Percentiles rank a stretch among this genome's conserved stretches.
Conservation (phyloP, 2,113 vertebrate genomes). For the Halichoerus grypus region DNA sequence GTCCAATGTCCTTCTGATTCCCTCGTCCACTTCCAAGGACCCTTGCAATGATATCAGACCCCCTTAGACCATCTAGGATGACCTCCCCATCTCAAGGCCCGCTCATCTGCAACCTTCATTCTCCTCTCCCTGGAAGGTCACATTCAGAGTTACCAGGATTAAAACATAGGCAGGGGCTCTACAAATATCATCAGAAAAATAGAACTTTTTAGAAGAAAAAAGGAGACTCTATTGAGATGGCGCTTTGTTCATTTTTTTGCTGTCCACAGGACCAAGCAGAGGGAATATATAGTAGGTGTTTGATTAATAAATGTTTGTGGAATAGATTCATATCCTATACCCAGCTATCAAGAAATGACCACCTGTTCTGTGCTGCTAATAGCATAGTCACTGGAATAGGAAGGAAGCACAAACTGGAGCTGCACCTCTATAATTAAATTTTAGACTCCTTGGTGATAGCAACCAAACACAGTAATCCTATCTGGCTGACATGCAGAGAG, state of each 20-base stretch:
- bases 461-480: not conserved
- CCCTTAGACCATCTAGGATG: fast-evolving
- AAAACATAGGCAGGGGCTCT: too few relatives aligned
- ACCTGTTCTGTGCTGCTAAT: not conserved
- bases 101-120: not conserved
- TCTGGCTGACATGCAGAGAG: fast-evolving
- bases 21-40: not conserved
- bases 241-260: too few relatives aligned
- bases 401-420: too few relatives aligned
- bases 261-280: not conserved
- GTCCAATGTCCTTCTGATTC: not conserved
- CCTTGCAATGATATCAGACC: fast-evolving
- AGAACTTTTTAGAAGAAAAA: not conserved
- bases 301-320: not conserved
- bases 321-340: fast-evolving
- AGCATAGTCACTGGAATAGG: fast-evolving
- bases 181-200: not conserved
- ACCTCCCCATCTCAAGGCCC: not conserved
- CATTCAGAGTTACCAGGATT: fast-evolving
- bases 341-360: too few relatives aligned
- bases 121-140: fast-evolving
- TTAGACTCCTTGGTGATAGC: not conserved
- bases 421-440: fast-evolving
- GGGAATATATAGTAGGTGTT: fast-evolving
- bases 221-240: not conserved